Percentiles rank a stretch among this genome's conserved stretches.
Evolutionary conservation across 2,113 vertebrate species (phyloP).

Genomic region (Mus pahari): DNA sequence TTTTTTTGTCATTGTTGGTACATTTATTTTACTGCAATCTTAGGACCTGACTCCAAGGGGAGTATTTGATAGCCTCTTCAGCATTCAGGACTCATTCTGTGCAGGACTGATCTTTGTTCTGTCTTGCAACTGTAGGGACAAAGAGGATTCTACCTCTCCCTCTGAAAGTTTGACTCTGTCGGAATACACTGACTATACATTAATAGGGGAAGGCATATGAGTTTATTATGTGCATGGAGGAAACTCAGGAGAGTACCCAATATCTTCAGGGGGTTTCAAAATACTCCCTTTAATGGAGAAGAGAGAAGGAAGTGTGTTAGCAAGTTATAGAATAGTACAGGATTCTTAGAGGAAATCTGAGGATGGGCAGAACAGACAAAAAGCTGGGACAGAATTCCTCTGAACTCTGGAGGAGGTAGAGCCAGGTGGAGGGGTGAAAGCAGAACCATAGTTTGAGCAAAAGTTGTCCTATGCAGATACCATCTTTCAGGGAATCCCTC

Average conservation of each 20-base stretch:
- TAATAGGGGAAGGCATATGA: neutral
- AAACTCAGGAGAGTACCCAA: neutral
- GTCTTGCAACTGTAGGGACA: neutral
- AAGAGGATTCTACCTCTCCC: neutral
- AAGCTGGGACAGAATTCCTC: neutral
- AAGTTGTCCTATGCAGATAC: neutral
- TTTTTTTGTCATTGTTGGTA: neutral
- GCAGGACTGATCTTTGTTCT: constrained; percentile 42
- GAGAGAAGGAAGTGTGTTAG: neutral
- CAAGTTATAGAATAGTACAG: neutral
- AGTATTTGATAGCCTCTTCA: constrained; percentile 29
- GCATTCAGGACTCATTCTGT: constrained; percentile 41
- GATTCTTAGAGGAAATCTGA: neutral
- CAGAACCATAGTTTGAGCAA: neutral
- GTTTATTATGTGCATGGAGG: neutral
- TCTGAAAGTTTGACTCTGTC: neutral
- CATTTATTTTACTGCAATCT: constrained; percentile 36
- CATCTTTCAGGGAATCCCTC: neutral
- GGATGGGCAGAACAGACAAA: neutral
- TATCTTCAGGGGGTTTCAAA: neutral
- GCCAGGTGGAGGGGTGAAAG: neutral
- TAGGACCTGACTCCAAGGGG: constrained; percentile 1
- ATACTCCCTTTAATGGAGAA: neutral
- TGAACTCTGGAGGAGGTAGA: neutral
- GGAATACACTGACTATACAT: neutral